phyloP scores from a whole-genome alignment of 2,888 invertebrate species.

The Bembecia ichneumoniformis region DNA sequence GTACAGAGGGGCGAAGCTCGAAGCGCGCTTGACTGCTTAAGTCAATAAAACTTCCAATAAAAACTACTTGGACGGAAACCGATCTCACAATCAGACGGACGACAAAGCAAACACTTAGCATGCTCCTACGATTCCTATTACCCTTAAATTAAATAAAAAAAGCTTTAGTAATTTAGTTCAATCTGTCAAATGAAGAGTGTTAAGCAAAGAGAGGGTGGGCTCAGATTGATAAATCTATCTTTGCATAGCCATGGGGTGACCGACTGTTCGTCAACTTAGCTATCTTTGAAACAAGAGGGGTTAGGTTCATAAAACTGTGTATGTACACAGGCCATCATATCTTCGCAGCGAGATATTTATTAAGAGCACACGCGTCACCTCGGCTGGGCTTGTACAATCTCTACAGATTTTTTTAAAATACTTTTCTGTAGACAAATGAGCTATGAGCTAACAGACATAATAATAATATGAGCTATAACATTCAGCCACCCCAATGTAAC shows the following conservation, averaged over 20 bases:
- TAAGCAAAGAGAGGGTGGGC: constrained; percentile 63
- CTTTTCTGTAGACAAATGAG: too few species aligned
- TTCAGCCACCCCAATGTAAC: too few species aligned
- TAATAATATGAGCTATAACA: too few species aligned
- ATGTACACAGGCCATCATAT: too few species aligned
- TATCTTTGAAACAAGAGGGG: constrained; percentile 4
- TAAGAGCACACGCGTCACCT: too few species aligned
- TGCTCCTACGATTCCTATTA: constrained; percentile 45
- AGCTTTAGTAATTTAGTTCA: constrained; percentile 62
- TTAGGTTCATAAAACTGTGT: constrained; percentile 1
- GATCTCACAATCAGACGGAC: constrained; percentile 28
- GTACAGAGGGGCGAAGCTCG: constrained; percentile 37
- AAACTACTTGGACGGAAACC: constrained; percentile 56
- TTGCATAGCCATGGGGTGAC: not conserved
- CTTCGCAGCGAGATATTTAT: too few species aligned
- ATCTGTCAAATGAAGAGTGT: constrained; percentile 72
- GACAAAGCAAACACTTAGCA: constrained; percentile 42
- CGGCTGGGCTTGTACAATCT: too few species aligned
- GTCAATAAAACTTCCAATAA: constrained; percentile 63
- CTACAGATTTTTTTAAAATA: too few species aligned
- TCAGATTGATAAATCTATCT: constrained; percentile 27
- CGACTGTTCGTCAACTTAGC: not conserved
- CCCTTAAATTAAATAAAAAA: constrained; percentile 68
- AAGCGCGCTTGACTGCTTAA: constrained; percentile 39
- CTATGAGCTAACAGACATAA: too few species aligned